Evolutionary conservation across 2,113 vertebrate genomes (phyloP), one percentile per base, ranked within the genome.

Genomic region (Labrus mixtus): DNA sequence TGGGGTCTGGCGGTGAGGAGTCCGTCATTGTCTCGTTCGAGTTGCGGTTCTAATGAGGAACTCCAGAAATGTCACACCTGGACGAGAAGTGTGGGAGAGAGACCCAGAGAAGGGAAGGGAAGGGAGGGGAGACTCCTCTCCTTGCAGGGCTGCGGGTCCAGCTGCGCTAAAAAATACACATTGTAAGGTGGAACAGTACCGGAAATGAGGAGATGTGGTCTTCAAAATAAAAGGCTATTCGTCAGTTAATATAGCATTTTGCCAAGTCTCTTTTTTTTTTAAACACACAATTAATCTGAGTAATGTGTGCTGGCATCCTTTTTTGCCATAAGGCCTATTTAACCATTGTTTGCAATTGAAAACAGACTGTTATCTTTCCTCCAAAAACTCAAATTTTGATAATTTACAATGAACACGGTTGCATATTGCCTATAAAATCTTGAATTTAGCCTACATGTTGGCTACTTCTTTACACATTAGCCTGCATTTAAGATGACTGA

Each of bases 1-100:
- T 79, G 79, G 91, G 77, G 65, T 95, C 93, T 60, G 87, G 69
- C 62, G 73, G 71, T 36, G 81, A 70, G 46, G 91, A 63, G 73
- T 94, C 94, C 54, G 91, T 95, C 93, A 92, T 95, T 43, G 84
- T 89, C 33, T 69, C 79, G 68, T 62, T 37, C 39, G 37, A 67
- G 64, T 43, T 73, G 64, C 60, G 78, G 78, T 64, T 85, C 56
- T 55, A 59, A 3, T 23, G 69, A 83, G 79, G 87, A 48, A 33
- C 64, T 66, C 76, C 62, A 66, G 73, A 78, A 92, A 91, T 92
- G 90, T 95, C 77, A 68, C 94, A 92, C 91, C 88, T 85, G 90
- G 73, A 72, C 68, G 93, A 78, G 87, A 94, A 68, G 78, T 78
- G 82, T 69, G 29, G 71, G 17, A 45, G 65, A 76, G 62, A 71